A percentile compares a stretch with the other conserved stretches of the same genome.
Conservation (phyloP, 2,113 vertebrate genomes). For the Sinocyclocheilus rhinocerous region DNA sequence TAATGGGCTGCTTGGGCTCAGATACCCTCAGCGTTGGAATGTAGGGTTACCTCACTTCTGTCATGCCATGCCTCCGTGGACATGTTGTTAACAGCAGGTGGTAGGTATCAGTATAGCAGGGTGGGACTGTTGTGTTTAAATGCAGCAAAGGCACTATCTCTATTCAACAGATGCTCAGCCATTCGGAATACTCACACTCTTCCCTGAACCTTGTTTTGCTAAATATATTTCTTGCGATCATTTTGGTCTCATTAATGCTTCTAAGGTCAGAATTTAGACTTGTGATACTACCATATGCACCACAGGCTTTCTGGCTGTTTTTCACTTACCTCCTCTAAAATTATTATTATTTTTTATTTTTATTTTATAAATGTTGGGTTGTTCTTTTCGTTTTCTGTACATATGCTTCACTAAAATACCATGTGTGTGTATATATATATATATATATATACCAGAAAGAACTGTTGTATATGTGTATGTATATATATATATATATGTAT, state of each 20-base stretch:
- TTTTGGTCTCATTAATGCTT: background rate
- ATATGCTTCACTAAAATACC: too few species aligned
- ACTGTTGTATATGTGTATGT: too few species aligned
- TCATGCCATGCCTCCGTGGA: background rate
- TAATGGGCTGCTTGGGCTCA: conserved; percentile 12
- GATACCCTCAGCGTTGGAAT: background rate
- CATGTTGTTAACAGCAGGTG: background rate
- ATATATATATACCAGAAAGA: too few species aligned
- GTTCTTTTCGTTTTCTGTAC: too few species aligned
- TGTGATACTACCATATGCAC: too few species aligned
- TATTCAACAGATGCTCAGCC: background rate
- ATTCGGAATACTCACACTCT: background rate
- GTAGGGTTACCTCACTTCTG: background rate
- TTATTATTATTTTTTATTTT: too few species aligned
- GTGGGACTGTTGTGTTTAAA: background rate
- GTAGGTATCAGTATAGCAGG: background rate
- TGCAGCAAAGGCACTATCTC: background rate
- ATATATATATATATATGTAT: too few species aligned
- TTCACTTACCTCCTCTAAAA: too few species aligned
- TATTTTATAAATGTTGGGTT: too few species aligned
- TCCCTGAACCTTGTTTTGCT: background rate
- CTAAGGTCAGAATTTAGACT: too few species aligned
- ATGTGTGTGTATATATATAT: too few species aligned
- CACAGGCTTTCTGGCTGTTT: too few species aligned
- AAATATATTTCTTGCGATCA: background rate